Base-by-base conservation (phyloP, 2,113 vertebrate species). In the Aegithalos caudatus region DNA sequence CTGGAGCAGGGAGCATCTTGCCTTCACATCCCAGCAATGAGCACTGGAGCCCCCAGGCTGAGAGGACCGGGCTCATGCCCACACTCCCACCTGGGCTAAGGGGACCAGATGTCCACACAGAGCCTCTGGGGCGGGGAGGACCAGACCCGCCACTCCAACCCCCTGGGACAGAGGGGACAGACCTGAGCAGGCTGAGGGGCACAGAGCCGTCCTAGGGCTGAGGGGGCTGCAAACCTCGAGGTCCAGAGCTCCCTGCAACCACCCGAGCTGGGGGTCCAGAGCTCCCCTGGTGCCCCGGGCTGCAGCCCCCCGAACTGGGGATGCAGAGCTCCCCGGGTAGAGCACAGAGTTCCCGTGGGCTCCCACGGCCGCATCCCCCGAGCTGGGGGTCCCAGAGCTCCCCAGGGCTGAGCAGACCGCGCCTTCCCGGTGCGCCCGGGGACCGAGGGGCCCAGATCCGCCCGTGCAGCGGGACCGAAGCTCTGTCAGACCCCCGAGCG, bases 11-110 rank as follows among this genome's bases (percentile, higher is more conserved):
- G 37, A 28, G 17, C 11, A 17, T 4, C 23, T 37, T 9, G 21
- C 44, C 64, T 22, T 24, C 0, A 0, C 38, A 37, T 3, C 44
- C 23, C 48, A 28, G 47, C 0, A 2, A 7, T 28, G 37, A 27
- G 31, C 7, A 24, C 23, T 2, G 29, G 27, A 50, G 25, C 2
- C 40, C 61, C 38, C 1, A 15, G 9, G 10, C 45, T 29, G 28
- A 35, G 24, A 35, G 24, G 27, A 21, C 7, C 0, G 1, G 42
- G 20, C 35, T 76, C 38, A 38, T 3, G 7, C 19, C 18, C 42
- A 10, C 3, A 1, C 6, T 14, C 56, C 70, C 79, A 31, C 11
- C 40, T 0, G 18, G 21, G 38, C 24, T 3, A 23, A 27, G 17
- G 33, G 33, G 4, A 35, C 17, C 54, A 16, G 10, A 9, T 2